A percentile compares a stretch with the other conserved stretches of the same genome.
phyloP scores from a whole-genome alignment of 2,113 vertebrate genomes.

The Cavia porcellus region DNA sequence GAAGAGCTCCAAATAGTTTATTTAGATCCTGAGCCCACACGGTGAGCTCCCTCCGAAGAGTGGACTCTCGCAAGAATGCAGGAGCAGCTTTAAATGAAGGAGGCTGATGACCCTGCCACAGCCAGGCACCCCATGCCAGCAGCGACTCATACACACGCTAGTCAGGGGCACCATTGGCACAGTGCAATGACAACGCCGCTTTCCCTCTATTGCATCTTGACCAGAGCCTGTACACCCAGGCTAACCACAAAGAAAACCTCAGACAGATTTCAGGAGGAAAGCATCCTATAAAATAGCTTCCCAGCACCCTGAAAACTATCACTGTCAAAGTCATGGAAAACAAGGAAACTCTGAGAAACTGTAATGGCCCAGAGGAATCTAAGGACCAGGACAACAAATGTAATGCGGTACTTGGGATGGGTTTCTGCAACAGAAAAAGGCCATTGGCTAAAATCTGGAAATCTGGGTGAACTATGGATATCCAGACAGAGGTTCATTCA shows the following conservation, averaged over 20 bases:
- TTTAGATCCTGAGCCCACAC: not conserved
- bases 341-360: not conserved
- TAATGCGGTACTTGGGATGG: rapidly evolving
- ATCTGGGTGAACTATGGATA: not conserved
- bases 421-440: too few relatives aligned
- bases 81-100: not conserved
- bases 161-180: rapidly evolving
- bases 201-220: not conserved
- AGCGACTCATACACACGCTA: not conserved
- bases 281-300: not conserved
- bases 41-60: not conserved
- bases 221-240: not conserved
- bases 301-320: not conserved
- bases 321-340: not conserved
- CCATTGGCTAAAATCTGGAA: not conserved
- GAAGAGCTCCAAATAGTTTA: not conserved
- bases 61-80: rapidly evolving
- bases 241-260: not conserved
- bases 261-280: too few relatives aligned
- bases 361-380: not conserved
- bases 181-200: not conserved
- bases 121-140: not conserved
- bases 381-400: not conserved
- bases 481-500: not conserved
- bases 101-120: not conserved